Evolutionary conservation across 2,113 vertebrate species (phyloP), one percentile per base, ranked within the genome.

Genomic region (Dipodomys merriami): DNA sequence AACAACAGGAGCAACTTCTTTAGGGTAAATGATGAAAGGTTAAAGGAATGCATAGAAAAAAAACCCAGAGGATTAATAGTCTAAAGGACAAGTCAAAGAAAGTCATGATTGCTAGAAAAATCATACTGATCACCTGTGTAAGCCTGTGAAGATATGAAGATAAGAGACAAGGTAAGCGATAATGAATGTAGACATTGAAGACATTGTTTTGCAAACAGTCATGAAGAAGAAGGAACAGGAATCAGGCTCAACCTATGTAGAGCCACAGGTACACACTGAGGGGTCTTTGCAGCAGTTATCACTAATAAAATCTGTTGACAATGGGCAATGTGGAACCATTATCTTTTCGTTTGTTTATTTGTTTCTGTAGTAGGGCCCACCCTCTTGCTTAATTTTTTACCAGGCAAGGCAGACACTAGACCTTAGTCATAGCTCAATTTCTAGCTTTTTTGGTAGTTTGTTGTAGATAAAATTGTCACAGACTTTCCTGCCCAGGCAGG

Each of bases 21-120:
- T 83, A 87, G 19, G 81, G 11, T 83, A 86, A 95, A 76, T 84
- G 57, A 69, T 74, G 15, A 80, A 91, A 29, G 8, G 16, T 35
- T 86, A 93, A 81, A 79, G 20, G 29, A 20, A 84, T 89, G 7
- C 7, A 71, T 91, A 62, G 27, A 82, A 23, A 89, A 18, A 60
- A 94, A 64, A 72, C 53, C 1, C 73, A 15, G 16, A 86, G 78
- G 19, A 64, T 76, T 84, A 87, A 77, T 1, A 64, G 19, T 33
- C 53, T 69, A 19, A 44, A 60, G 53, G 27, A 69, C 23, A 92
- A 68, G 33, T 39, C 53, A 62, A 29, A 73, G 19, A 44, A 90
- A 78, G 35, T 78, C 29, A 68, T 71, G 20, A 74, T 4, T 74
- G 71, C 22, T 71, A 64, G 78, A 67, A 90, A 90, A 83, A 35